Evolutionary conservation across 2,113 vertebrate species (phyloP).

Genomic region (Myotis brandtii): DNA sequence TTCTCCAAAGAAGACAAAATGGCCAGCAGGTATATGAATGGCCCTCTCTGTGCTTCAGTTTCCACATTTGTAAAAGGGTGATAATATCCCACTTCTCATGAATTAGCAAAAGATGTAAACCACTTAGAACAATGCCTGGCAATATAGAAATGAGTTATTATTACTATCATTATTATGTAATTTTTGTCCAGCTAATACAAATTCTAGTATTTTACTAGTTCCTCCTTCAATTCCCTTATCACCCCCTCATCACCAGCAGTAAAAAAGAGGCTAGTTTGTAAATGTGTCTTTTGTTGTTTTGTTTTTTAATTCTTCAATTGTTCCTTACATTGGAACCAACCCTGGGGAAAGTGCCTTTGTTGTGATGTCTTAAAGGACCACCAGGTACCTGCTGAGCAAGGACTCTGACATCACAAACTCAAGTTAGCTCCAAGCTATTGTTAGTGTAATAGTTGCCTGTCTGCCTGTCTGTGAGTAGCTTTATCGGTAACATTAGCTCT

Average conservation of each 20-base stretch:
- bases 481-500: not conserved
- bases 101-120: not conserved
- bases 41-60: not conserved
- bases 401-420: not conserved
- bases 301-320: not conserved
- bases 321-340: not conserved
- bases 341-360: not conserved
- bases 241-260: not conserved
- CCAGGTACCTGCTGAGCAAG: not conserved
- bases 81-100: not conserved
- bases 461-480: not conserved
- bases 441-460: not conserved
- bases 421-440: not conserved
- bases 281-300: not conserved
- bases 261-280: not conserved
- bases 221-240: not conserved
- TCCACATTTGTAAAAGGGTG: not conserved
- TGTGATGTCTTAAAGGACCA: not conserved
- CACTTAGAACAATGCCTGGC: not conserved
- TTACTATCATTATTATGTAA: not conserved
- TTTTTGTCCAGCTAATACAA: not conserved
- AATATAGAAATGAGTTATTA: not conserved
- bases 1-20: not conserved
- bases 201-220: not conserved
- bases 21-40: not conserved